phyloP scores from a whole-genome alignment of 2,113 vertebrate species.

The Anser brachyrhynchus region DNA sequence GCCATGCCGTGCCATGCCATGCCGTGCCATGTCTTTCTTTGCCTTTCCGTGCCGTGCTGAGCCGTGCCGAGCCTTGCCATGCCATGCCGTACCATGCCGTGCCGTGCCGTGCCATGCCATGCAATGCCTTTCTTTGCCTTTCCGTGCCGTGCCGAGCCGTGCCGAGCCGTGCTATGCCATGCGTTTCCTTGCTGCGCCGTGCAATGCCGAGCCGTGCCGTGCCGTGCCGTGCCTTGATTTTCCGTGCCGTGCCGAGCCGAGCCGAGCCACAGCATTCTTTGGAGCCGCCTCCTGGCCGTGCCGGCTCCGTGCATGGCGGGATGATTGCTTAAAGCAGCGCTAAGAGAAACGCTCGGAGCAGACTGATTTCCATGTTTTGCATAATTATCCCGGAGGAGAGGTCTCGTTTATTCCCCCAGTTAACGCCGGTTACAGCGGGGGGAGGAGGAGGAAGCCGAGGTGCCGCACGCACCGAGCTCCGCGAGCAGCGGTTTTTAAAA shows the following conservation, averaged over 20 bases:
- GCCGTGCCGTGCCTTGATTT: not conserved
- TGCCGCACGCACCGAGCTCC: not conserved
- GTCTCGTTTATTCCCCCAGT: slow-evolving; percentile 10
- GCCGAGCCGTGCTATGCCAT: too few species aligned
- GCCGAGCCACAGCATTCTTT: not conserved
- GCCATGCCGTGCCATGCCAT: not conserved
- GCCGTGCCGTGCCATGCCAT: not conserved
- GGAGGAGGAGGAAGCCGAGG: rapidly evolving
- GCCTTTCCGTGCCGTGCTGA: not conserved
- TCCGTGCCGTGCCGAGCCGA: not conserved
- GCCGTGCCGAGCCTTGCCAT: too few species aligned
- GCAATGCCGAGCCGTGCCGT: not conserved
- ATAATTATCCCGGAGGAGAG: slow-evolving; percentile 15
- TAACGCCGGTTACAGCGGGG: not conserved
- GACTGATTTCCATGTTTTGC: not conserved
- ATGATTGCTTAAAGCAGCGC: not conserved
- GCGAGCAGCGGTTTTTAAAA: not conserved
- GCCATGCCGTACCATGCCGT: not conserved
- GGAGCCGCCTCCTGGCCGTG: too few species aligned
- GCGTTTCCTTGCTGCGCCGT: not conserved
- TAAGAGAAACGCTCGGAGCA: not conserved
- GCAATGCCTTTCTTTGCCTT: not conserved
- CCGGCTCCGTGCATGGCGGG: too few species aligned
- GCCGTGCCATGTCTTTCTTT: not conserved
- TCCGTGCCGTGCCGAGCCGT: not conserved